A percentile compares a stretch with the other conserved stretches of the same genome.
Conservation (phyloP, 2,797 vertebrate genomes). For the Hemibagrus guttatus region DNA sequence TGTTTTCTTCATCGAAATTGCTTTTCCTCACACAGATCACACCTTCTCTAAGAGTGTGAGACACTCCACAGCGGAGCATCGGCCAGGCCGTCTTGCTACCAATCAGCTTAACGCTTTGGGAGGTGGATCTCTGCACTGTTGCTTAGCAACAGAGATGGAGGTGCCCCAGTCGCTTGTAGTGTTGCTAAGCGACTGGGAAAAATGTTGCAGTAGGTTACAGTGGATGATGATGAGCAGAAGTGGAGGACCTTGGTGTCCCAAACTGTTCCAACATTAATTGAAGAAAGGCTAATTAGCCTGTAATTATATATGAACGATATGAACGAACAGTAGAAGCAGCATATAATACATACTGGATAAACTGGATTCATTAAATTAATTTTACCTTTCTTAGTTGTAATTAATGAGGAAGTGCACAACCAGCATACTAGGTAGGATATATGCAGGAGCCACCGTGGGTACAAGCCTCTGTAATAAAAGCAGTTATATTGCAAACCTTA, state of each 20-base stretch:
- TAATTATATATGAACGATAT: not conserved
- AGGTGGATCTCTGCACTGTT: conserved; percentile 69
- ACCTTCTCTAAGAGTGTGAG: conserved; percentile 34
- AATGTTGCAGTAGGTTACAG: conserved; percentile 46
- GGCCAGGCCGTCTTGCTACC: conserved; percentile 45
- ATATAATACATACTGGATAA: not conserved
- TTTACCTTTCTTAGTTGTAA: not conserved
- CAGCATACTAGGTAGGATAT: not conserved
- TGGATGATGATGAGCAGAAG: conserved; percentile 37
- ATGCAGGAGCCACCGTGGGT: not conserved
- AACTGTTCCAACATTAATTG: conserved; percentile 6
- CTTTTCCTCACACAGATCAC: conserved; percentile 26
- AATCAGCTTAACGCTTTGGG: conserved; percentile 50
- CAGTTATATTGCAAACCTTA: not conserved
- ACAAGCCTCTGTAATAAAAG: not conserved
- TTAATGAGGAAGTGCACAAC: not conserved
- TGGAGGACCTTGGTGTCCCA: conserved; percentile 26
- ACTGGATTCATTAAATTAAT: not conserved
- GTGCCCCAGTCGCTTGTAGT: conserved; percentile 57
- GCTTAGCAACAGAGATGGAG: conserved; percentile 73
- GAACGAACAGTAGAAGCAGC: not conserved
- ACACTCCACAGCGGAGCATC: conserved; percentile 30
- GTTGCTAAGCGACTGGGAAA: conserved; percentile 57
- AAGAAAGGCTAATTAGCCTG: conserved; percentile 3
- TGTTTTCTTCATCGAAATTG: not conserved